Base-by-base conservation (phyloP, 2,888 invertebrate genomes). In the Plebejus melissa region DNA sequence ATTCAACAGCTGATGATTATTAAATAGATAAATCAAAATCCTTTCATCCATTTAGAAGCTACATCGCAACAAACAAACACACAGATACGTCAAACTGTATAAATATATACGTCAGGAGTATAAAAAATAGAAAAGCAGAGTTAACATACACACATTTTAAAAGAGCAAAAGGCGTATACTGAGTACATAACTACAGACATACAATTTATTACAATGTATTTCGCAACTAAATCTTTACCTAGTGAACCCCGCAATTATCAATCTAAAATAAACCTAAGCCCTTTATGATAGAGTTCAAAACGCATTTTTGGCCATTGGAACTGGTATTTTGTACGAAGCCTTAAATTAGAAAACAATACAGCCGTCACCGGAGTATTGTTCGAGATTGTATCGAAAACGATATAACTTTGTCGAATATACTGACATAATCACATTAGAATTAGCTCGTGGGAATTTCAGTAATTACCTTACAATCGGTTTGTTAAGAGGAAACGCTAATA, bases 301-400 rank as follows among this genome's bases (percentile, higher is more conserved):
- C 38, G 9, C 1, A 13, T 11, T 70, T 28, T 28, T 41, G 46
- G 46, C 32, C 28, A 46, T 71, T 46, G 4, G 71, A 28, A 71
- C 71, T 70, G 70, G 41, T 71, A 71, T 71, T 50, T 71, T 75
- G 60, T 76, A 60, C 54, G 38, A 58, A 11, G 28, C 54, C 58
- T 74, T 72, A 75, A 41, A 38, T 22, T 46, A 16, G 36, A 57
- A 70, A 78, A 81, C 79, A 80, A 78, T 79, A 78, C 78, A 76
- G 74, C 77, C 76, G 77, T 79, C 77, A 80, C 74, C 75, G 16
- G 13, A 38, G 57, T 57, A 70, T 57, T 50, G 38, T 36, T 11
- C 60, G 11, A 60, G 28, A 28, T 28, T 22, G 22, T 60, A 60
- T 60, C 60, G 28, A 28, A 9, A 60, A 28, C 60, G 60, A 60